Evolutionary conservation across 2,797 vertebrate species (phyloP).

Genomic region (Cirrhinus molitorella): DNA sequence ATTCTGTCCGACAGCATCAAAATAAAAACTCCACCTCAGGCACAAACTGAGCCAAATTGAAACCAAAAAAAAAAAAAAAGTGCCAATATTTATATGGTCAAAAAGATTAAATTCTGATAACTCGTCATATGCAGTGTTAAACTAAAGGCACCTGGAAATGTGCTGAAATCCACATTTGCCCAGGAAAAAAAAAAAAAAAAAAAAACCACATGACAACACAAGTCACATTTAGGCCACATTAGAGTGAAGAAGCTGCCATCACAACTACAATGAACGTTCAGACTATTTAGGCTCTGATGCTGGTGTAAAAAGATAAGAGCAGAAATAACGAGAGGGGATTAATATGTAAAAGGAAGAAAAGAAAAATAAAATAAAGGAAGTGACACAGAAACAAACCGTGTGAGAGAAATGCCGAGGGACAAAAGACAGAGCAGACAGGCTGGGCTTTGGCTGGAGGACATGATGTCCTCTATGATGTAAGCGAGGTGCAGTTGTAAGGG

Average conservation of each 20-base stretch:
- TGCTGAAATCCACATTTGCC: too few relatives aligned
- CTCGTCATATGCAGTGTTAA: neutral
- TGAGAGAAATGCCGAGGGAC: slow-evolving; percentile 3
- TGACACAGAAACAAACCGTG: neutral
- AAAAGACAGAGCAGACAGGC: slow-evolving; percentile 23
- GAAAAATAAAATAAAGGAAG: neutral
- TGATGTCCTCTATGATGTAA: slow-evolving; percentile 42
- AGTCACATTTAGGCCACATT: neutral
- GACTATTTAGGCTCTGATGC: neutral
- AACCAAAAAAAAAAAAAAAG: too few relatives aligned
- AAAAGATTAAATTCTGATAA: neutral
- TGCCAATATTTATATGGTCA: too few relatives aligned
- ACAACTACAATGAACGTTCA: neutral
- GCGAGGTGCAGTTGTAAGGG: slow-evolving; percentile 45
- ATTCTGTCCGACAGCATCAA: too few relatives aligned
- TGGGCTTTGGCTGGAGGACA: slow-evolving; percentile 38
- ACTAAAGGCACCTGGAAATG: neutral
- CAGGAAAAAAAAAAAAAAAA: too few relatives aligned
- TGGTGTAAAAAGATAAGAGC: neutral
- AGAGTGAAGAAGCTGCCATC: neutral
- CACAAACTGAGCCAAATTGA: too few relatives aligned
- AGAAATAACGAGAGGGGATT: neutral
- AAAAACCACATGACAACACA: neutral
- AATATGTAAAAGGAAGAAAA: neutral
- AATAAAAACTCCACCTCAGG: too few relatives aligned